phyloP scores from a whole-genome alignment of 1,140 invertebrate species.

The Cotesia typhae region DNA sequence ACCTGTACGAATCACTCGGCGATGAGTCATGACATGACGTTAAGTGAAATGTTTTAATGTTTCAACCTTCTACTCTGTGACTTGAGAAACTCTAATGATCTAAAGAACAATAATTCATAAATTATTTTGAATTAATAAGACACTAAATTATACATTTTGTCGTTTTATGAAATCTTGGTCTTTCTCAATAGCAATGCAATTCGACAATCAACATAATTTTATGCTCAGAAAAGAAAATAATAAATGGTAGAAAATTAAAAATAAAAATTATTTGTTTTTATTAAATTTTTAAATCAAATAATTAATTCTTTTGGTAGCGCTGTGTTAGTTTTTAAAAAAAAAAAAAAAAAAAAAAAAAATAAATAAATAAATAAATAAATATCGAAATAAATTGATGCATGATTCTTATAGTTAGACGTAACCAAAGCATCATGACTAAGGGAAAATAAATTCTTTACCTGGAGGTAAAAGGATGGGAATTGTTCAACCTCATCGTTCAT shows the following conservation, averaged over 20 bases:
- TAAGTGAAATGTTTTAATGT: conserved; percentile 14
- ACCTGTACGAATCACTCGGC: not conserved
- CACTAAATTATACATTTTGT: too few relatives aligned
- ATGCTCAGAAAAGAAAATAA: too few relatives aligned
- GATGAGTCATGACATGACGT: conserved; percentile 23
- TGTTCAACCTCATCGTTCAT: conserved; percentile 42
- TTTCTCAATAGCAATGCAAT: too few relatives aligned
- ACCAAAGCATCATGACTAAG: conserved; percentile 23
- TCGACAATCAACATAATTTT: too few relatives aligned
- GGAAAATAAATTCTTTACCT: conserved; percentile 13
- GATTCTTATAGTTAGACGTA: conserved; percentile 3
- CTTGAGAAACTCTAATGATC: not conserved
- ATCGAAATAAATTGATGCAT: conserved; percentile 1
- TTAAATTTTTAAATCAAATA: too few relatives aligned
- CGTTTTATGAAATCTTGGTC: too few relatives aligned
- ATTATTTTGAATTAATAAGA: too few relatives aligned
- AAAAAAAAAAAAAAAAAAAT: conserved; percentile 2
- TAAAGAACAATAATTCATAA: not conserved
- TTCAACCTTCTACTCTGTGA: conserved; percentile 16
- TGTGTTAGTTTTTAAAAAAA: not conserved
- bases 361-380: not conserved
- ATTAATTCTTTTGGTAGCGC: too few relatives aligned
- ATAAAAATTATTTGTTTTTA: too few relatives aligned
- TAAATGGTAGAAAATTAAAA: too few relatives aligned
- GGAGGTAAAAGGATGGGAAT: conserved; percentile 23